phyloP scores from a whole-genome alignment of 53 echinoderm and acorn worm genomes.

The Paracentrotus lividus region DNA sequence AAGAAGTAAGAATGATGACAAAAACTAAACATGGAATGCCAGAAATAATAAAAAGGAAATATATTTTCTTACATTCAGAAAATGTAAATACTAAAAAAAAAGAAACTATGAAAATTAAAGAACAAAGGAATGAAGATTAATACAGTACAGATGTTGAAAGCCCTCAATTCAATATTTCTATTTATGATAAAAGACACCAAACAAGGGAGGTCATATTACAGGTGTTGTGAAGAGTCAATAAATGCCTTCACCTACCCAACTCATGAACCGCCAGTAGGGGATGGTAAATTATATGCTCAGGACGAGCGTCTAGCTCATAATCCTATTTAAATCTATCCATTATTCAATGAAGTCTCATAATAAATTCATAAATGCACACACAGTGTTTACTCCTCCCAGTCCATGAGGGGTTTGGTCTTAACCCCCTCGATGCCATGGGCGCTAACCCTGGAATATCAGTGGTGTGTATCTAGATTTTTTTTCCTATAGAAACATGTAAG shows the following conservation, averaged over 20 bases:
- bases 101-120: no score
- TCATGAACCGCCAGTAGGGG: background rate
- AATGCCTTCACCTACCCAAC: background rate
- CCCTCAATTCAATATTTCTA: background rate
- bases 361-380: constrained; percentile 17
- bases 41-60: no score
- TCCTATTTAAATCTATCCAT: constrained; percentile 10
- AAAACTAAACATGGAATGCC: background rate
- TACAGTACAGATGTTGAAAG: background rate
- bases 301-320: background rate
- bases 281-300: background rate
- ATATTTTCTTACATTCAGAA: background rate
- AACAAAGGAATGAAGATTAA: background rate
- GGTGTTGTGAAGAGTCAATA: background rate
- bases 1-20: background rate
- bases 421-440: no score
- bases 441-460: no score
- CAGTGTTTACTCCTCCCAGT: constrained; percentile 8
- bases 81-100: background rate
- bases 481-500: no score
- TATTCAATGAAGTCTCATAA: constrained; percentile 35
- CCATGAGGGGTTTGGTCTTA: no score
- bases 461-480: no score
- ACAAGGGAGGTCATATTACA: no score
- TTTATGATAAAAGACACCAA: no score